Percentiles rank a stretch among this genome's conserved stretches.
Evolutionary conservation across 2,113 vertebrate species (phyloP).

Genomic region (Falcunculus frontatus): DNA sequence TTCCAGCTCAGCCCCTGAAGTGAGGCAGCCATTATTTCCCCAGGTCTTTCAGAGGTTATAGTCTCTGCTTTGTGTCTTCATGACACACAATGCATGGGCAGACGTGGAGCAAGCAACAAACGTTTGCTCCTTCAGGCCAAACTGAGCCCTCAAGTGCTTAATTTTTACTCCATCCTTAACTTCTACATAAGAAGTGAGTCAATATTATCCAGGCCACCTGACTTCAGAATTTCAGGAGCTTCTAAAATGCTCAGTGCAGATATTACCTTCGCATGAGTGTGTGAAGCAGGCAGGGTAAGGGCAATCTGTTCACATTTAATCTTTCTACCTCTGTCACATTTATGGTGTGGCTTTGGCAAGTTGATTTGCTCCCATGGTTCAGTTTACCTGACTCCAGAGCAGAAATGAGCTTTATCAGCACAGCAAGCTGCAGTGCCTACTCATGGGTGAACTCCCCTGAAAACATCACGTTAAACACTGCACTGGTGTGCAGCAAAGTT

Average conservation of each 20-base stretch:
- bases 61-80: background rate
- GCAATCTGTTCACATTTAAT: background rate
- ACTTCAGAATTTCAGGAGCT: background rate
- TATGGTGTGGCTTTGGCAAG: background rate
- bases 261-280: rapidly evolving
- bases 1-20: background rate
- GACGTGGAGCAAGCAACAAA: background rate
- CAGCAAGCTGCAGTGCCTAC: background rate
- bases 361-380: background rate
- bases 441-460: background rate
- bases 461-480: background rate
- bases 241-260: background rate
- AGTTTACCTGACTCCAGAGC: background rate
- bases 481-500: rapidly evolving
- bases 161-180: background rate
- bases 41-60: background rate
- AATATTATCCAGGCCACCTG: background rate
- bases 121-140: background rate
- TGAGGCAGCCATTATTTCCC: background rate
- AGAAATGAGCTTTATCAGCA: background rate
- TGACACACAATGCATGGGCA: background rate
- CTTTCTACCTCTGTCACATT: background rate
- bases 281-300: background rate
- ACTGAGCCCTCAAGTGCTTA: background rate
- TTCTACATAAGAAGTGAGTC: background rate